Conservation (phyloP, 2,797 vertebrate genomes). For the Megaceryle alcyon region DNA sequence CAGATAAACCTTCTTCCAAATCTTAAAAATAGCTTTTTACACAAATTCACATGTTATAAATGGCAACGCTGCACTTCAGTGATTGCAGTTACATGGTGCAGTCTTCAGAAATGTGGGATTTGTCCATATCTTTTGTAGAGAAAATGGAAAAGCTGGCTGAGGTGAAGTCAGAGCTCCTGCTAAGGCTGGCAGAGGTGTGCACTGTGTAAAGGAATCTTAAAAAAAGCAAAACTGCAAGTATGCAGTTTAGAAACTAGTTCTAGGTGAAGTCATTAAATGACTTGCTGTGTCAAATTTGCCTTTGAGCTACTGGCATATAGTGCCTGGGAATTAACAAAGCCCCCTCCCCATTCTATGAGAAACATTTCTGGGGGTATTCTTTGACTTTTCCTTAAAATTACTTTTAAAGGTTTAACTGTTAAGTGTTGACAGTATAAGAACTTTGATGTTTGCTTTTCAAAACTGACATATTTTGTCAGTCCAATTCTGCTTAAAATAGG, state of each 20-base stretch:
- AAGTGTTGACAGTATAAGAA: background rate
- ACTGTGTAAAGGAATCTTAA: background rate
- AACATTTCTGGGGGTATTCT: background rate
- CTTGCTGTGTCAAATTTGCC: background rate
- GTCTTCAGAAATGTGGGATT: too few species aligned
- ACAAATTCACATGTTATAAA: too few species aligned
- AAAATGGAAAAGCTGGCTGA: too few species aligned
- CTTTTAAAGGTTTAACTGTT: background rate
- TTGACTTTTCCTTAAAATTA: background rate
- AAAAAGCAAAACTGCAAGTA: background rate
- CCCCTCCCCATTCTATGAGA: background rate
- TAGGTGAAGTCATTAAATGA: background rate
- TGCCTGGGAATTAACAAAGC: background rate
- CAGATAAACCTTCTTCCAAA: too few species aligned
- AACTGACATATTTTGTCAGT: constrained; percentile 17
- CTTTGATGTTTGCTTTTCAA: background rate
- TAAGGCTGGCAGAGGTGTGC: background rate
- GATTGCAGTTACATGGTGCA: too few species aligned
- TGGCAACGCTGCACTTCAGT: too few species aligned
- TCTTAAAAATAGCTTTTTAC: too few species aligned
- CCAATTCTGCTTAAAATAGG: background rate
- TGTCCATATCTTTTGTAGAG: too few species aligned
- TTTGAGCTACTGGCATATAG: background rate
- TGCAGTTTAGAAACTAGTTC: background rate
- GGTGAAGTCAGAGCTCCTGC: too few species aligned